Percentiles rank a stretch among this genome's conserved stretches.
Evolutionary conservation across 1,140 invertebrate genomes (phyloP).

Genomic region (Drosophila baimaii): DNA sequence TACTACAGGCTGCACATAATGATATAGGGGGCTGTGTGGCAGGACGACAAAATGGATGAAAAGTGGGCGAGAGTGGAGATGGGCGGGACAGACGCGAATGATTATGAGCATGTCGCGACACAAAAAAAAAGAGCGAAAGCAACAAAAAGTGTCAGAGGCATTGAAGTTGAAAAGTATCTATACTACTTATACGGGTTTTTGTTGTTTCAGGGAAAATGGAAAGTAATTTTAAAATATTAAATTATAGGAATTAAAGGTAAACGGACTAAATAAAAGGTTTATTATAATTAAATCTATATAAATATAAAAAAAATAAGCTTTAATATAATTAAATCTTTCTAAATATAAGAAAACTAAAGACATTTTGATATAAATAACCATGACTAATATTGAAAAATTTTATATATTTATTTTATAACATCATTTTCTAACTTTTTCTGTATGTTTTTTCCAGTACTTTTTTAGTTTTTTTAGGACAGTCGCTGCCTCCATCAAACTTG

Average conservation of each 20-base stretch:
- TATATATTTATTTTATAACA: neutral
- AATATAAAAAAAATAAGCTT: neutral
- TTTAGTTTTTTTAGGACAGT: conserved; percentile 1
- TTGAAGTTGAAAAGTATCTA: conserved; percentile 11
- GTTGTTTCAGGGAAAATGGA: neutral
- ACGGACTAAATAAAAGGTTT: neutral
- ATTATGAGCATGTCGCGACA: conserved; percentile 54
- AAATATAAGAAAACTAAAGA: neutral
- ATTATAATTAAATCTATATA: neutral
- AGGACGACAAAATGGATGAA: conserved; percentile 13
- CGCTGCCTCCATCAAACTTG: neutral
- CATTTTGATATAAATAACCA: neutral
- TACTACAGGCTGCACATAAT: conserved; percentile 56
- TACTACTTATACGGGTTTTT: neutral
- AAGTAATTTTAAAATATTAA: neutral
- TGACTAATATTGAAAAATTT: neutral
- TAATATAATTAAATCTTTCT: neutral
- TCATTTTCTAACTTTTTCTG: neutral
- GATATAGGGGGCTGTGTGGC: conserved; percentile 28
- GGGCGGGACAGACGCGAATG: conserved; percentile 27
- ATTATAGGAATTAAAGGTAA: neutral
- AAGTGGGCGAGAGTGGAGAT: neutral
- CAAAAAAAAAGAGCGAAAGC: conserved; percentile 23
- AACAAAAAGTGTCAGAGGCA: conserved; percentile 27
- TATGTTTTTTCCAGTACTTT: neutral